phyloP scores from a whole-genome alignment of 2,797 vertebrate genomes.

The Micrastur ruficollis region DNA sequence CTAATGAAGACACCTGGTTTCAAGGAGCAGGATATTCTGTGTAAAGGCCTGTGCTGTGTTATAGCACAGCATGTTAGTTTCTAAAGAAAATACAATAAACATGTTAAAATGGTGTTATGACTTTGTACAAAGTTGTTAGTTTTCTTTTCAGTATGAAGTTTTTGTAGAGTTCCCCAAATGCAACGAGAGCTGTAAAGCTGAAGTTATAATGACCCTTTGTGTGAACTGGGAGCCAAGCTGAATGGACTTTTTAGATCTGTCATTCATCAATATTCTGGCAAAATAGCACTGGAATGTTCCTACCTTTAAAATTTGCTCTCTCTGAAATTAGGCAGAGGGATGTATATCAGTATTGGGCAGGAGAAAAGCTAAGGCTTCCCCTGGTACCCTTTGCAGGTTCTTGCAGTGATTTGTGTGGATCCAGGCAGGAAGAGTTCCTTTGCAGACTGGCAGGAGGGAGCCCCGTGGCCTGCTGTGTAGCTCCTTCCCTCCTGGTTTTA shows the following conservation, averaged over 20 bases:
- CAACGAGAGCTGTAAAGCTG: not conserved
- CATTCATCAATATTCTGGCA: not conserved
- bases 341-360: rapidly evolving
- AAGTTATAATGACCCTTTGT: not conserved
- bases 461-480: not conserved
- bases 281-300: not conserved
- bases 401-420: rapidly evolving
- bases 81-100: not conserved
- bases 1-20: not conserved
- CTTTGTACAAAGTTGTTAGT: not conserved
- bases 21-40: not conserved
- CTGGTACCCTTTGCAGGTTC: rapidly evolving
- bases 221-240: not conserved
- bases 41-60: not conserved
- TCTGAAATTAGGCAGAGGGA: not conserved
- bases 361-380: not conserved
- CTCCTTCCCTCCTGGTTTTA: not conserved
- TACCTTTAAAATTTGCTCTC: not conserved
- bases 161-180: not conserved
- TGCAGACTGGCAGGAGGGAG: not conserved
- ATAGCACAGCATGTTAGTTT: not conserved
- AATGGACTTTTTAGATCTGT: not conserved
- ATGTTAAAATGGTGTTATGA: not conserved
- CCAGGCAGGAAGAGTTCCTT: not conserved
- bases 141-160: not conserved